phyloP scores from a whole-genome alignment of 30 jellyfish, hydroid and myxozoan genomes.

The Clytia hemisphaerica region DNA sequence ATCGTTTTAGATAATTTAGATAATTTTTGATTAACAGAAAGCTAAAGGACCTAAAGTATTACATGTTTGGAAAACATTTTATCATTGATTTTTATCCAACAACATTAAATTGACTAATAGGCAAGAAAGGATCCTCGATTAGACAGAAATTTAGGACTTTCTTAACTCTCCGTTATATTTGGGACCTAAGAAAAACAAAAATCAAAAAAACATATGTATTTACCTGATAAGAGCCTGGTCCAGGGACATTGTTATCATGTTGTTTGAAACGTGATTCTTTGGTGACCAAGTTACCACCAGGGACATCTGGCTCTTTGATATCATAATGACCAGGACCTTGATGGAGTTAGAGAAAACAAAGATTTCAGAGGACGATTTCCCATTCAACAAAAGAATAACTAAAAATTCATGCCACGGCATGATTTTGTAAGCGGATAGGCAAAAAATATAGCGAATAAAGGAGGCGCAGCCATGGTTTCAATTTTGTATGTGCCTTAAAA shows the following conservation, averaged over 20 bases:
- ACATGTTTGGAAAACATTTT: no score
- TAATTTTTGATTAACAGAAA: no score
- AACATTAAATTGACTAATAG: no score
- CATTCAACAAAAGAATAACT: background rate
- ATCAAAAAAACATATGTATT: background rate
- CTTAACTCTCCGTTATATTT: background rate
- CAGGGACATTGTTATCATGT: slow-evolving; percentile 61
- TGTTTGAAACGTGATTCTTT: slow-evolving; percentile 60
- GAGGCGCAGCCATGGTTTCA: no score
- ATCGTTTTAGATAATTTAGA: no score
- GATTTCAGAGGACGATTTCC: background rate
- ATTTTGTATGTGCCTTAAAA: no score
- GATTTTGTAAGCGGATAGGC: no score
- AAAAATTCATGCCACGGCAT: background rate
- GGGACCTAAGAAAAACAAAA: background rate
- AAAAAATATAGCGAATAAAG: no score
- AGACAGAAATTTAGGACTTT: no score
- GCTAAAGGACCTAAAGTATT: no score
- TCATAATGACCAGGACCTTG: slow-evolving; percentile 86
- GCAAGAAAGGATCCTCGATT: no score
- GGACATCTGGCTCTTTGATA: slow-evolving; percentile 35
- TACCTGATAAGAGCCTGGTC: slow-evolving; percentile 98
- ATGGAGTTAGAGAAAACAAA: background rate
- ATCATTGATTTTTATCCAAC: no score
- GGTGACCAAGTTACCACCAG: slow-evolving; percentile 78